phyloP scores from a whole-genome alignment of 1,140 invertebrate species.

The Megathymus violae region DNA sequence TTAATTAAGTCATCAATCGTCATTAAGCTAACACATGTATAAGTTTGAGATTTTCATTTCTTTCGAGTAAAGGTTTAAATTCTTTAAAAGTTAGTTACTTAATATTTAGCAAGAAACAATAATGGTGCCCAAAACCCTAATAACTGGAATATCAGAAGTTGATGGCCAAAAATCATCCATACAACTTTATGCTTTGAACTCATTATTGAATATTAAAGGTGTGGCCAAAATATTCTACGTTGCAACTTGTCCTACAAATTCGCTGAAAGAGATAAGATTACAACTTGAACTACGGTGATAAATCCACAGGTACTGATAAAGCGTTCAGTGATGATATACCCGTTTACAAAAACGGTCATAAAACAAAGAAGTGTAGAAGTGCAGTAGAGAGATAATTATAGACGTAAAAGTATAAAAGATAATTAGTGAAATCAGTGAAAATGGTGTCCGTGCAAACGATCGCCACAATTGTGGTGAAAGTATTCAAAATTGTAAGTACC shows the following conservation, averaged over 20 bases:
- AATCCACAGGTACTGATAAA: conserved; percentile 58
- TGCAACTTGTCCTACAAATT: conserved; percentile 76
- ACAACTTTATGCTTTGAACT: neutral
- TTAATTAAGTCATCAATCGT: neutral
- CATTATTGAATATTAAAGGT: conserved; percentile 10
- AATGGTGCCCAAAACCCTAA: conserved; percentile 1
- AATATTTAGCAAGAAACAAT: neutral
- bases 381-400: conserved; percentile 36
- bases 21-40: no score
- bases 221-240: conserved; percentile 30
- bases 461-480: conserved; percentile 90
- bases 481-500: conserved; percentile 89
- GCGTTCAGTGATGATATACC: conserved; percentile 59
- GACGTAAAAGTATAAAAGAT: conserved; percentile 31
- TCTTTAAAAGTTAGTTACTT: neutral
- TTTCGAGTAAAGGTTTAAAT: neutral
- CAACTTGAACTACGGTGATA: conserved; percentile 52
- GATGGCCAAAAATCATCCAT: conserved; percentile 4
- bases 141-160: neutral
- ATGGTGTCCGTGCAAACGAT: conserved; percentile 91
- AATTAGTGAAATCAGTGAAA: conserved; percentile 63
- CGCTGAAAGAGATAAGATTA: conserved; percentile 74
- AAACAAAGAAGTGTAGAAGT: conserved; percentile 58
- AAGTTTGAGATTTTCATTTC: neutral
- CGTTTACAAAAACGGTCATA: conserved; percentile 60